These are phyloP conservation scores for Tethea ocularis DNA, from an alignment of 2,888 invertebrate genomes.

Conservation along the genomic window DNA sequence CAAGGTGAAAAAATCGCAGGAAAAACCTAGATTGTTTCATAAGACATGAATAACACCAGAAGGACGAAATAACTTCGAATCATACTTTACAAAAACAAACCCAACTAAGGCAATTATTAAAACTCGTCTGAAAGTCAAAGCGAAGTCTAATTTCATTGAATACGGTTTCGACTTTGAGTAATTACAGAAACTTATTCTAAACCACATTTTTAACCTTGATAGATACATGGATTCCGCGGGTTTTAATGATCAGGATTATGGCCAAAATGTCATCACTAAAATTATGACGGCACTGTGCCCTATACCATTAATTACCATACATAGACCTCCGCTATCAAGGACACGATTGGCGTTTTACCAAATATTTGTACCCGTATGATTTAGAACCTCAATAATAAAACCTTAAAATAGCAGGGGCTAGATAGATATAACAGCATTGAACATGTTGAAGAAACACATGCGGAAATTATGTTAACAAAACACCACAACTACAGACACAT, in stretches of 20 bases:
- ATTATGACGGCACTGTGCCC: neutral
- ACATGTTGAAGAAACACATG: too few relatives aligned
- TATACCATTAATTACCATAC: neutral
- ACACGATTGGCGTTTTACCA: neutral
- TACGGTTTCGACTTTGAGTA: too few relatives aligned
- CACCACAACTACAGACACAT: too few relatives aligned
- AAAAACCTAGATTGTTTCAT: too few relatives aligned
- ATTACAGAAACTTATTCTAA: neutral
- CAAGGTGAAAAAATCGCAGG: neutral
- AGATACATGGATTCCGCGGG: neutral
- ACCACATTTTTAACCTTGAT: neutral
- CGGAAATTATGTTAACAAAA: too few relatives aligned
- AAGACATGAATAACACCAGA: neutral
- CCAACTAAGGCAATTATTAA: neutral
- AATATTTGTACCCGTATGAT: neutral
- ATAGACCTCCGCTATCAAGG: neutral
- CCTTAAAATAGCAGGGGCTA: too few relatives aligned
- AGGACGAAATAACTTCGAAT: neutral
- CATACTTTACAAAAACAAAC: neutral
- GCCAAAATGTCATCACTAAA: neutral
- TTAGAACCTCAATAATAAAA: neutral
- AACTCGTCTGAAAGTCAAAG: neutral
- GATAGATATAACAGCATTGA: too few relatives aligned
- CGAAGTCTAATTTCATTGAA: neutral
- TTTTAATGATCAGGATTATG: neutral